phyloP scores from a whole-genome alignment of 2,888 invertebrate genomes.

The Apamea epomidion region DNA sequence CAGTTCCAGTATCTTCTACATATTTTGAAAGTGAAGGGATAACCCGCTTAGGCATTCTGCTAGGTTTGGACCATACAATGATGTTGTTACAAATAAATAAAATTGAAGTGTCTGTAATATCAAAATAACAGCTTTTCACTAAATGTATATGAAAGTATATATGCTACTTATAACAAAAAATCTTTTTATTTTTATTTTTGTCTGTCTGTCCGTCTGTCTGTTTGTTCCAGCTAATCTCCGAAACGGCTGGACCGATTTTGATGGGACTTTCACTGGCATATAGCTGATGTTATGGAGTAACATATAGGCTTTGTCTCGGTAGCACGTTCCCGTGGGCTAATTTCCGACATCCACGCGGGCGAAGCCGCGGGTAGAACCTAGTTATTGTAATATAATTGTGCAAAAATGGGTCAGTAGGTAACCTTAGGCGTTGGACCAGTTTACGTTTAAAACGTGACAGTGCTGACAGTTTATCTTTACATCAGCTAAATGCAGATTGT shows the following conservation, averaged over 20 bases:
- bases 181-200: too few species aligned
- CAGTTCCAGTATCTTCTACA: neutral
- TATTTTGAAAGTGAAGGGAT: neutral
- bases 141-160: too few species aligned
- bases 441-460: constrained; percentile 40
- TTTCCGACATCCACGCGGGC: neutral
- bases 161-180: too few species aligned
- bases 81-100: neutral
- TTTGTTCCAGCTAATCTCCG: neutral
- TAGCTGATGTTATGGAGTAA: neutral
- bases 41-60: neutral
- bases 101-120: too few species aligned
- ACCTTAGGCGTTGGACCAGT: constrained; percentile 23
- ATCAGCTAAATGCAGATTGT: constrained; percentile 31
- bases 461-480: constrained; percentile 36
- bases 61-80: neutral
- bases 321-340: neutral
- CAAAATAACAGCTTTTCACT: too few species aligned
- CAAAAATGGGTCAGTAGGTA: constrained; percentile 36
- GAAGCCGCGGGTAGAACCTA: neutral
- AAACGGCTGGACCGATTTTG: neutral
- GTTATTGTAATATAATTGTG: neutral
- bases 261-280: neutral
- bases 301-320: neutral
- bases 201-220: too few species aligned